Conservation (phyloP, 1,140 invertebrate genomes). For the Conopomorpha cramerella region DNA sequence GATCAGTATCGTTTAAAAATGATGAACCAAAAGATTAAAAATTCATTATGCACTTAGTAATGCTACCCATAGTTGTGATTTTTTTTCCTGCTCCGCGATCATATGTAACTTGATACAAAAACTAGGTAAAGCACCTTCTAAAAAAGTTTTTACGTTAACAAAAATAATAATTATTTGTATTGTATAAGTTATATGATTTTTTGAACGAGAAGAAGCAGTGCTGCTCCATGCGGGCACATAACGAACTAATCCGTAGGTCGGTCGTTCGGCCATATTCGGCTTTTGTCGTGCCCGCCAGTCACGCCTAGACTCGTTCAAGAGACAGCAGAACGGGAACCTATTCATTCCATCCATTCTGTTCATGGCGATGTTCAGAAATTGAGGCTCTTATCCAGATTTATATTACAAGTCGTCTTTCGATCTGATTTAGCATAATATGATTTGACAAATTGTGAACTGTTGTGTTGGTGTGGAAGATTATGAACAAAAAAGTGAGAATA, state of each 20-base stretch:
- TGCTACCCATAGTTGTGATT: too few species aligned
- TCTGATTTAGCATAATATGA: slow-evolving; percentile 25
- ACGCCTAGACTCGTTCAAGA: slow-evolving; percentile 58
- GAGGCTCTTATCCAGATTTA: slow-evolving; percentile 53
- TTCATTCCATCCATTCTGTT: too few species aligned
- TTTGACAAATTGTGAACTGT: slow-evolving; percentile 42
- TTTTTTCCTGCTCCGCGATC: neutral
- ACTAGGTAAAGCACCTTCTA: too few species aligned
- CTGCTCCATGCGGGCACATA: slow-evolving; percentile 21
- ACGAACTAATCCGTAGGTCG: slow-evolving; percentile 8
- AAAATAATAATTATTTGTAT: too few species aligned
- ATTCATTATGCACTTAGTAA: too few species aligned
- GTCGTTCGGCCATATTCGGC: slow-evolving; percentile 36
- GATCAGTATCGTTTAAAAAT: too few species aligned
- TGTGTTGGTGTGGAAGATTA: slow-evolving; percentile 40
- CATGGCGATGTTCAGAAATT: slow-evolving; percentile 52
- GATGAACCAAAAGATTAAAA: too few species aligned
- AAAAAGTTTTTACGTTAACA: neutral
- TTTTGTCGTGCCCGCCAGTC: slow-evolving; percentile 45
- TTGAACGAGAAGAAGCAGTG: too few species aligned
- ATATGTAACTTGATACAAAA: too few species aligned
- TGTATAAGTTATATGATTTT: too few species aligned
- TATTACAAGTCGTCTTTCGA: slow-evolving; percentile 44
- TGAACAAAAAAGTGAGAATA: slow-evolving; percentile 25
- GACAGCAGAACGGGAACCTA: slow-evolving; percentile 55